Base-by-base conservation (phyloP, 2,888 invertebrate genomes). In the Flexamia atlantica region DNA sequence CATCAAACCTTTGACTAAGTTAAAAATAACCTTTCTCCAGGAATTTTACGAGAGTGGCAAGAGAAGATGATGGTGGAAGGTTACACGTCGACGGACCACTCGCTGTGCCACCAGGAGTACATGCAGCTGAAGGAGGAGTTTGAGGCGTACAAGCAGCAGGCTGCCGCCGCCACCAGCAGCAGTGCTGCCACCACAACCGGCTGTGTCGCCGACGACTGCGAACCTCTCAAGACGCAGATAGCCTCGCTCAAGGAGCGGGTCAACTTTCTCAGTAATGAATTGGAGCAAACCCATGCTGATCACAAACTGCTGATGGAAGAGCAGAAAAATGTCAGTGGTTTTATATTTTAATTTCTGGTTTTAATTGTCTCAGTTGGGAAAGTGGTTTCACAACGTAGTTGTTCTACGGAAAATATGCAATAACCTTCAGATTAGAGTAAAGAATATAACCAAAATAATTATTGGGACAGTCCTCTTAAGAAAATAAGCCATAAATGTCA, bases 201-300 rank as follows among this genome's bases (percentile, higher is more conserved):
- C 32, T 9, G 53, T 12, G 40, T 64, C 14, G 40, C 20, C n/a
- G 82, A 79, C 57, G 84, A 85, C 84, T 85, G 81, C 70, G 84
- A 84, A 79, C 85, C 84, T 30, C 83, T 84, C 53, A 85, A 82
- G 23, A 74, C 72, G 4, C 94, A 95, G 89, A 92, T 95, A 85
- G 91, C 91, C 68, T 93, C 94, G 80, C 89, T 96, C 83, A 94
- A 94, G 87, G 94, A 95, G 85, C 94, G 94, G 88, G 90, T 95
- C 60, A 93, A 93, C 74, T 92, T 93, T 0, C 91, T 94, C 7
- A 93, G 92, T 86, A 90, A 92, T 84, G 92, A 95, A 88, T 90
- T 94, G 76, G 93, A 93, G 28, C 93, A 93, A 85, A 93, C 93
- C 85, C 94, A 94, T 87, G 91, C 92, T 76, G 94, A 94, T 85